Evolutionary conservation across 2,797 vertebrate genomes (phyloP), one percentile per base, ranked within the genome.

Genomic region (Mus caroli): DNA sequence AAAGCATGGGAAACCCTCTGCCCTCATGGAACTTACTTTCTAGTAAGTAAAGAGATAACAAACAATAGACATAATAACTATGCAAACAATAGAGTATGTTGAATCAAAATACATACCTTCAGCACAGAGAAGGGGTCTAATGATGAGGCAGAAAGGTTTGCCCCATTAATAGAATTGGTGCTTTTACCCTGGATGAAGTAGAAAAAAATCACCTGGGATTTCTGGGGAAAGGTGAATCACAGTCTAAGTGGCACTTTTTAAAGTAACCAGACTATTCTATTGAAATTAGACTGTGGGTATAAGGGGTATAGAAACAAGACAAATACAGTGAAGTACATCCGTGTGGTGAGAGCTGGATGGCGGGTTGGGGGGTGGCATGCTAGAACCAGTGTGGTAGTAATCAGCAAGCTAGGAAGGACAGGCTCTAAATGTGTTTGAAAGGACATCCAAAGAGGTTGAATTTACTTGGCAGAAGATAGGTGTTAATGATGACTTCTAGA

Each of bases 131-230:
- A 90, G 88, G 54, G 89, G 34, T n/a, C 31, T 85, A 43, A 43
- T 43, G 64, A 19, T 31, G 43, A 82, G 71, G 50, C 6, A 71
- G 56, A 97, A 82, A 69, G 31, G 34, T 19, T 14, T 79, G 67
- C 17, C 28, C 28, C 22, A 62, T 75, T 86, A 73, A 37, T 87
- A 76, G 62, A 43, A 88, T 20, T 92, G 90, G 62, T 24, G 22
- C 62, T 92, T 92, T 96, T 90, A 69, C 71, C 89, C 3, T 75
- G 76, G 92, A 73, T 87, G 77, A 86, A 91, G 73, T 40, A 69
- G 34, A 84, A 40, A 43, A 43, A 82, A 82, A 31, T 73, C 31
- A 37, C 11, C 71, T 19, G 60, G 88, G 58, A 50, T 7, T 85
- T 90, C 79, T 62, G 26, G 43, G n/a, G 46, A 56, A 78, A 58